Evolutionary conservation across 2,113 vertebrate genomes (phyloP).

Genomic region (Suncus etruscus): DNA sequence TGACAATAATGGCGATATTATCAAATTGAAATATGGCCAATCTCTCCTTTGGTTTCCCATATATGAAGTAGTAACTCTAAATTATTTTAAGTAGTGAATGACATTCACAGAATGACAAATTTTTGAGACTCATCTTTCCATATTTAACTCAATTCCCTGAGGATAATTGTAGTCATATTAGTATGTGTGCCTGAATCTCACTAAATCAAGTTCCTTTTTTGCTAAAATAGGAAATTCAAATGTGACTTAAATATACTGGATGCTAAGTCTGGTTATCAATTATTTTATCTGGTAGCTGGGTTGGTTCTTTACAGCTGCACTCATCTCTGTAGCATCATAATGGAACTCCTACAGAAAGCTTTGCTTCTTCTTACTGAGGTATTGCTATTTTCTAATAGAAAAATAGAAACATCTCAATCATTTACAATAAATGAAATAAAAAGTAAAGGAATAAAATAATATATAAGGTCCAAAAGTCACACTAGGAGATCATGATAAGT

Average conservation of each 20-base stretch:
- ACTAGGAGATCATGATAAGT: neutral
- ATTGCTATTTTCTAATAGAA: neutral
- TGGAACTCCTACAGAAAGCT: neutral
- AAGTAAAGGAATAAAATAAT: neutral
- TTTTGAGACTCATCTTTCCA: neutral
- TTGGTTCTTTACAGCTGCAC: neutral
- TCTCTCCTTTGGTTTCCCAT: constrained; percentile 57
- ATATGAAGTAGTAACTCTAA: constrained; percentile 26
- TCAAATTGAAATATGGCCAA: constrained; percentile 46
- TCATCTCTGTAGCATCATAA: neutral
- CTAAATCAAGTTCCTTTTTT: neutral
- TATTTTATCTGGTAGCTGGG: neutral
- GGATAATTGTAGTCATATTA: constrained; percentile 3
- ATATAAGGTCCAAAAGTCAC: neutral
- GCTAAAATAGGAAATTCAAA: neutral
- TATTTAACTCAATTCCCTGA: neutral
- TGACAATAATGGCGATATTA: constrained; percentile 25
- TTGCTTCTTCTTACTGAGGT: neutral
- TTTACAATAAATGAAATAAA: neutral
- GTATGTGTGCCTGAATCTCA: constrained; percentile 7
- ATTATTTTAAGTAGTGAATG: constrained; percentile 46
- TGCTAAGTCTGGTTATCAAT: neutral
- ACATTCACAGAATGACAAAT: constrained; percentile 22
- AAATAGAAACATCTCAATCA: neutral
- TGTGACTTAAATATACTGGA: neutral